Percentiles rank a stretch among this genome's conserved stretches.
phyloP scores from a whole-genome alignment of 1,140 invertebrate species.

The Probaryconus sp. region DNA sequence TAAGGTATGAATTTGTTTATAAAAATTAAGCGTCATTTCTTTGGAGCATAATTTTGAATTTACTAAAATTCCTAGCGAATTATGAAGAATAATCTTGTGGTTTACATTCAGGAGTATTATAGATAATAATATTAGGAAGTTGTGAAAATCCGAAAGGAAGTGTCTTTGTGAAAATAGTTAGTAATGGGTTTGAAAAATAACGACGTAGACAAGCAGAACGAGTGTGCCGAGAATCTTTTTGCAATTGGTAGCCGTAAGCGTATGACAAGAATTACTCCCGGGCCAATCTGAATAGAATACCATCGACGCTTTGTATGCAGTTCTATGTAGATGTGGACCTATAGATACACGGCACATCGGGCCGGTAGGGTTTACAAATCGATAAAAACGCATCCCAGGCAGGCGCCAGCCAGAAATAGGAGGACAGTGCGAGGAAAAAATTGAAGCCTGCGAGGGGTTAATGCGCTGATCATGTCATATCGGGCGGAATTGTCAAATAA shows the following conservation, averaged over 20 bases:
- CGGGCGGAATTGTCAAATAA: constrained; percentile 72
- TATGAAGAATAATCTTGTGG: no score
- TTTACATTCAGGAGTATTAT: no score
- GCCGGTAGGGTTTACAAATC: constrained; percentile 76
- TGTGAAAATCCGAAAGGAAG: no score
- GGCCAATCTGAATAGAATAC: constrained; percentile 77
- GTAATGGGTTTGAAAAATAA: constrained; percentile 52
- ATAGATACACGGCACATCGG: constrained; percentile 61
- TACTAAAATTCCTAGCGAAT: no score
- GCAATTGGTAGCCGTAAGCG: constrained; percentile 59
- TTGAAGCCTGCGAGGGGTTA: constrained; percentile 65
- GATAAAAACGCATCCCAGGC: constrained; percentile 79
- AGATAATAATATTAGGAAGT: no score
- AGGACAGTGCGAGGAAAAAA: constrained; percentile 73
- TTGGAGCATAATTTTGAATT: no score
- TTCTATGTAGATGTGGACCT: constrained; percentile 63
- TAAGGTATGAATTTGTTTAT: no score
- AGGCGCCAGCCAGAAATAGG: constrained; percentile 76
- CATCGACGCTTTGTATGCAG: constrained; percentile 76
- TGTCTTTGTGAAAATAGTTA: no score
- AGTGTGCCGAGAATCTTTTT: constrained; percentile 49
- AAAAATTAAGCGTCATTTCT: no score
- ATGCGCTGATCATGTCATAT: constrained; percentile 78
- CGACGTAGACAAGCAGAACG: constrained; percentile 33
- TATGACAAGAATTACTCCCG: constrained; percentile 75